These are phyloP conservation scores for Naja naja DNA, from an alignment of 2,113 vertebrate genomes.

Conservation along the genomic window DNA sequence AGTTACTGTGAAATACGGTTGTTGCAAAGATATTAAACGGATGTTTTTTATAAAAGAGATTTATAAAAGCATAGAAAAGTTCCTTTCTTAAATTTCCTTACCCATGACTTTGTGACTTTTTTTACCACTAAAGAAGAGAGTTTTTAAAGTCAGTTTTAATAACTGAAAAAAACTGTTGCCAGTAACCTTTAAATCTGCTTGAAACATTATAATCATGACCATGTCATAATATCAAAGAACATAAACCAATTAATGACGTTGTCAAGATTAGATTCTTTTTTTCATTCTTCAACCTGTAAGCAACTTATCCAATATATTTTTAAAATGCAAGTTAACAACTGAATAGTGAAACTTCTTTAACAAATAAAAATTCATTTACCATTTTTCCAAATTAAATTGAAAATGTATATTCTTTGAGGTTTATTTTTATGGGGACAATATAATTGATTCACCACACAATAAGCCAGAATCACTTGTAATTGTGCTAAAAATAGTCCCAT, in stretches of 20 bases:
- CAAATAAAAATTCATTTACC: constrained; percentile 25
- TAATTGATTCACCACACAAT: not conserved
- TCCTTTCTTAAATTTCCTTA: not conserved
- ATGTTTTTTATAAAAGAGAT: not conserved
- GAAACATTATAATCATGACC: not conserved
- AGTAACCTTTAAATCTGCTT: not conserved
- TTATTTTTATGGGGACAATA: constrained; percentile 17
- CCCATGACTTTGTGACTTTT: not conserved
- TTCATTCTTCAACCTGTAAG: not conserved
- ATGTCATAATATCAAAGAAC: not conserved
- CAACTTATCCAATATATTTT: not conserved
- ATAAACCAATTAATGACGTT: not conserved
- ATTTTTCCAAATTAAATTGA: not conserved
- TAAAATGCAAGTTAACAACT: constrained; percentile 19
- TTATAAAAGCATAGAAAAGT: not conserved
- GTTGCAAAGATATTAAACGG: not conserved
- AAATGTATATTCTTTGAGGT: constrained; percentile 13
- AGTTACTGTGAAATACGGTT: not conserved
- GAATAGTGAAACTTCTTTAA: constrained; percentile 25
- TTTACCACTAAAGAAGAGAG: not conserved
- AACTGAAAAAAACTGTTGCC: not conserved
- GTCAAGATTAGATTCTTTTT: not conserved
- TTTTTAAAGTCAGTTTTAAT: not conserved
- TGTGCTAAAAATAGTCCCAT: not conserved
- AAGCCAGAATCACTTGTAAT: not conserved